Conservation (phyloP, 2,888 invertebrate species). For the Mimas tiliae region DNA sequence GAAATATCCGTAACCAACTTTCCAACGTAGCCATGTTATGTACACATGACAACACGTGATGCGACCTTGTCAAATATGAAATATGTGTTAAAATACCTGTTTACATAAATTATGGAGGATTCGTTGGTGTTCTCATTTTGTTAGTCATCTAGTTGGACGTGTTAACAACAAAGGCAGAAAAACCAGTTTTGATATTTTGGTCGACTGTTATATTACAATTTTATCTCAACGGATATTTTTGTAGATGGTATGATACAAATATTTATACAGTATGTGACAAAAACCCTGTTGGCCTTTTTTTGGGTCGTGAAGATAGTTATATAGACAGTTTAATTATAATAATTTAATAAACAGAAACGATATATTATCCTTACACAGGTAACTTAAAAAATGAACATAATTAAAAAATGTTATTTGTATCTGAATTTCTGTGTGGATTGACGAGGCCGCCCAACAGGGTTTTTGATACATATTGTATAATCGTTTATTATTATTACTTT, state of each 20-base stretch:
- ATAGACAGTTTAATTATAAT: too few species aligned
- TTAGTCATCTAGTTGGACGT: slow-evolving; percentile 10
- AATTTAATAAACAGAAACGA: too few species aligned
- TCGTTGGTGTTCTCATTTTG: slow-evolving; percentile 18
- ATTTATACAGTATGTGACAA: too few species aligned
- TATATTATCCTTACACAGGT: too few species aligned
- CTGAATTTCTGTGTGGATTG: too few species aligned
- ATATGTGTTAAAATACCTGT: background rate
- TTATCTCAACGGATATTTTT: background rate
- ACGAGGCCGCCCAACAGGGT: too few species aligned
- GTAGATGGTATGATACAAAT: background rate
- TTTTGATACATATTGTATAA: too few species aligned
- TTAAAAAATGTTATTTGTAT: too few species aligned
- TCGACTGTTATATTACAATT: background rate
- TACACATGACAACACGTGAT: slow-evolving; percentile 1
- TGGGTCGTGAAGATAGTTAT: too few species aligned
- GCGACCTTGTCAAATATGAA: background rate
- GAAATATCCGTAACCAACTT: background rate
- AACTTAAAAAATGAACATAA: too few species aligned
- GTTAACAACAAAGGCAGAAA: slow-evolving; percentile 3
- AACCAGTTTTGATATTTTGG: slow-evolving; percentile 15
- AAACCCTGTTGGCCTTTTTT: too few species aligned
- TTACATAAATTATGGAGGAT: slow-evolving; percentile 11
- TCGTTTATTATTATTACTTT: too few species aligned
- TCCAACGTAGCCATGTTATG: background rate